Percentiles rank a stretch among this genome's conserved stretches.
Evolutionary conservation across 1,140 invertebrate genomes (phyloP).

Genomic region (Micrasema minimum): DNA sequence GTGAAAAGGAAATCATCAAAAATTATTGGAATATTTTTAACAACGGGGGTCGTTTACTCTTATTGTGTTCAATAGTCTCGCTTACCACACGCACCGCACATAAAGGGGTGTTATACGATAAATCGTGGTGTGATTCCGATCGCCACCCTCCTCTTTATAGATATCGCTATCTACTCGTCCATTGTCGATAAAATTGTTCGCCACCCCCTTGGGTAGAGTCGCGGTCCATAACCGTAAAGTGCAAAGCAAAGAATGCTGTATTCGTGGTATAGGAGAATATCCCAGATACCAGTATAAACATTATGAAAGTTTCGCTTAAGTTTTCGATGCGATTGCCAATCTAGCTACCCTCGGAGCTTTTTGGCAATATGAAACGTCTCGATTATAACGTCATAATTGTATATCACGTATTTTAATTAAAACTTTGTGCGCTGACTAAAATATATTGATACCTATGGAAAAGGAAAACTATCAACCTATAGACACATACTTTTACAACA

Average conservation of each 20-base stretch:
- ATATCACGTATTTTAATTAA: too few species aligned
- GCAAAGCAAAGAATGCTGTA: constrained; percentile 39
- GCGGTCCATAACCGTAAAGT: constrained; percentile 45
- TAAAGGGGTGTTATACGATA: constrained; percentile 13
- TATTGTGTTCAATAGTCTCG: background rate
- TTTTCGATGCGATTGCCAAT: constrained; percentile 32
- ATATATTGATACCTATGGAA: too few species aligned
- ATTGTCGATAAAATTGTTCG: constrained; percentile 45
- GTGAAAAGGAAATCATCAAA: too few species aligned
- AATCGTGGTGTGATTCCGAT: constrained; percentile 30
- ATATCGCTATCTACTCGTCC: constrained; percentile 23
- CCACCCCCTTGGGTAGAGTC: constrained; percentile 2
- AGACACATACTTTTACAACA: too few species aligned
- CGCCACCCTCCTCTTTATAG: constrained; percentile 12
- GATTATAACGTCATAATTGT: background rate
- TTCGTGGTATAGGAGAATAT: constrained; percentile 32
- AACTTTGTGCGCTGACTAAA: too few species aligned
- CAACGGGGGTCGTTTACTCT: too few species aligned
- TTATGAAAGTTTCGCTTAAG: constrained; percentile 31
- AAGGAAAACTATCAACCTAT: too few species aligned
- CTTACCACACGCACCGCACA: background rate
- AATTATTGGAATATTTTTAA: too few species aligned
- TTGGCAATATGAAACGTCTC: constrained; percentile 1
- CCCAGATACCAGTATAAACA: constrained; percentile 31
- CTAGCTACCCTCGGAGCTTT: constrained; percentile 25